A percentile compares a stretch with the other conserved stretches of the same genome.
Conservation (phyloP, 2,797 vertebrate genomes). For the Kryptopterus vitreolus region DNA sequence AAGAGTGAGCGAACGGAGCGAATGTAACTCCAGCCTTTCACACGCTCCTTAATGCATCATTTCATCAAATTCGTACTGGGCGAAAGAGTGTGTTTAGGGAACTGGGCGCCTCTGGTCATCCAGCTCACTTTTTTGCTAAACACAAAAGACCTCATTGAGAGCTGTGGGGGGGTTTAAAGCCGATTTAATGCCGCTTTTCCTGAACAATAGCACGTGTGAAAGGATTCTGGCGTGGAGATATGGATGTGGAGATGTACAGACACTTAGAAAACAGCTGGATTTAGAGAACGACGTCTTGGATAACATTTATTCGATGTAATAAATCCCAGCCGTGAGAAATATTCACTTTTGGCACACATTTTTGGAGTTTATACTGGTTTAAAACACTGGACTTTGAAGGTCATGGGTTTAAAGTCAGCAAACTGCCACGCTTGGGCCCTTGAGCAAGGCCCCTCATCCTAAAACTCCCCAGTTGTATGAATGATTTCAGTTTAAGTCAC, state of each 20-base stretch:
- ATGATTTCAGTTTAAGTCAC: too few species aligned
- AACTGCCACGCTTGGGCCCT: too few species aligned
- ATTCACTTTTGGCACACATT: slow-evolving; percentile 17
- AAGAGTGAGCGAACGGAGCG: slow-evolving; percentile 77
- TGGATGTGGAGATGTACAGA: slow-evolving; percentile 12
- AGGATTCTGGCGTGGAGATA: slow-evolving; percentile 17
- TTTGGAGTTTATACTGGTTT: slow-evolving; percentile 13
- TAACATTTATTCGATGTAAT: slow-evolving; percentile 5
- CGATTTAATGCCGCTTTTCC: slow-evolving; percentile 17
- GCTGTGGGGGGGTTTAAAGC: not conserved
- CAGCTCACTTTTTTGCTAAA: slow-evolving; percentile 19
- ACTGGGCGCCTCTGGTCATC: slow-evolving; percentile 19
- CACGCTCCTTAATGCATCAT: slow-evolving; percentile 51
- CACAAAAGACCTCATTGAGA: slow-evolving; percentile 32
- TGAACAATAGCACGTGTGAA: not conserved
- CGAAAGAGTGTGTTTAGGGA: slow-evolving; percentile 21
- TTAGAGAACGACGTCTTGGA: not conserved
- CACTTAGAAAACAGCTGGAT: slow-evolving; percentile 25
- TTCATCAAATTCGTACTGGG: slow-evolving; percentile 30
- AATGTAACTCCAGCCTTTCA: slow-evolving; percentile 63
- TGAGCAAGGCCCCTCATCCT: too few species aligned
- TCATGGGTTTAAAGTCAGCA: too few species aligned
- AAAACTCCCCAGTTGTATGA: too few species aligned
- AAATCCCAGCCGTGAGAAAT: slow-evolving; percentile 6
- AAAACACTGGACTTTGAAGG: too few species aligned